phyloP scores from a whole-genome alignment of 2,888 invertebrate genomes.

The Tenthredo livida region DNA sequence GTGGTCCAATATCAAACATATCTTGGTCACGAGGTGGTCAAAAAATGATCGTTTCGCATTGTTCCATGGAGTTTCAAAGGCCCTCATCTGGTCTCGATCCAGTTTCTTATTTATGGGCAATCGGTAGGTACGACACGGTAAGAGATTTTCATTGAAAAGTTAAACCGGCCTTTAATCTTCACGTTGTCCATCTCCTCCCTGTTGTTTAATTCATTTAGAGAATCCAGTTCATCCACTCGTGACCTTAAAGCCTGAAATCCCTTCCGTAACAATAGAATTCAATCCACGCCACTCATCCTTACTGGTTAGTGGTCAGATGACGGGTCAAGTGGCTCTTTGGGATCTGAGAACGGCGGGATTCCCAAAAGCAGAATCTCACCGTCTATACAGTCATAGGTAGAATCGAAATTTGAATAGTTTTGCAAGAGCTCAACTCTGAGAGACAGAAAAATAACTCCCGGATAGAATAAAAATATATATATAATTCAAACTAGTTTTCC shows the following conservation, averaged over 20 bases:
- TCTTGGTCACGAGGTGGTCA: conserved; percentile 94
- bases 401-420: conserved; percentile 8
- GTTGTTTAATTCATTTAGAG: conserved; percentile 71
- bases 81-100: conserved; percentile 82
- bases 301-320: conserved; percentile 47
- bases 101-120: conserved; percentile 93
- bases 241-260: conserved; percentile 78
- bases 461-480: background rate
- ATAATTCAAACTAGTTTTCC: conserved; percentile 21
- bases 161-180: background rate
- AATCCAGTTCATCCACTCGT: conserved; percentile 80
- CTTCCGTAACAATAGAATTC: conserved; percentile 80
- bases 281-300: conserved; percentile 79
- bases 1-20: conserved; percentile 86
- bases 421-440: background rate
- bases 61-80: conserved; percentile 87
- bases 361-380: conserved; percentile 79
- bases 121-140: conserved; percentile 80
- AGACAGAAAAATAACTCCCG: background rate
- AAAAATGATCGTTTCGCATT: conserved; percentile 90
- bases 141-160: background rate
- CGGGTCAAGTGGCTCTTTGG: conserved; percentile 73
- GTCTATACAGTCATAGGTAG: conserved; percentile 80
- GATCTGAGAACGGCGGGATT: conserved; percentile 79
- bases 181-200: background rate